These are phyloP conservation scores for Corella eumyota DNA, from an alignment of 23 tunicate genomes.

Conservation along the genomic window DNA sequence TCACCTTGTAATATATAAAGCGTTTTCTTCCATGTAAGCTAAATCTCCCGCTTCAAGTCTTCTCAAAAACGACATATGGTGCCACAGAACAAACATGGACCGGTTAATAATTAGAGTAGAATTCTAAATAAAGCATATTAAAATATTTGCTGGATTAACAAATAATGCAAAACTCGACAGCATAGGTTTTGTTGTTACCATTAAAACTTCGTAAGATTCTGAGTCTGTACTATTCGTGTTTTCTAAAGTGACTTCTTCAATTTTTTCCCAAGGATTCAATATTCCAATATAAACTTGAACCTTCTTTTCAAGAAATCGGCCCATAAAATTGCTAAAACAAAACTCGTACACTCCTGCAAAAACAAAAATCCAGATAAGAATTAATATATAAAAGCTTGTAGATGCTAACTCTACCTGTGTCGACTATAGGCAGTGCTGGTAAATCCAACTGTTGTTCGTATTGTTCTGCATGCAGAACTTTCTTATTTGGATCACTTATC, in stretches of 20 bases:
- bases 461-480: background rate
- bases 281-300: background rate
- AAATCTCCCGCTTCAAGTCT: conserved; percentile 15
- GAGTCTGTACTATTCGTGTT: too few relatives aligned
- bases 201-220: too few relatives aligned
- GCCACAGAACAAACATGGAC: conserved; percentile 12
- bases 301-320: conserved; percentile 3
- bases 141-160: too few relatives aligned
- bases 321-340: background rate
- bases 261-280: too few relatives aligned
- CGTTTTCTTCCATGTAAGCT: conserved; percentile 10
- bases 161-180: background rate
- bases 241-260: too few relatives aligned
- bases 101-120: too few relatives aligned
- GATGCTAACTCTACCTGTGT: background rate
- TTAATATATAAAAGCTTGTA: too few relatives aligned
- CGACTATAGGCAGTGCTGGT: background rate
- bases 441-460: background rate
- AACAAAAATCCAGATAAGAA: too few relatives aligned
- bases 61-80: conserved; percentile 20
- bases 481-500: background rate
- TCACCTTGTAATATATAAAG: conserved; percentile 10
- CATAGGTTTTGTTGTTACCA: too few relatives aligned
- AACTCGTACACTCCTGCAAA: conserved; percentile 3
- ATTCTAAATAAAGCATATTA: too few relatives aligned